Conservation (phyloP, 2,113 vertebrate species). For the Sander vitreus region DNA sequence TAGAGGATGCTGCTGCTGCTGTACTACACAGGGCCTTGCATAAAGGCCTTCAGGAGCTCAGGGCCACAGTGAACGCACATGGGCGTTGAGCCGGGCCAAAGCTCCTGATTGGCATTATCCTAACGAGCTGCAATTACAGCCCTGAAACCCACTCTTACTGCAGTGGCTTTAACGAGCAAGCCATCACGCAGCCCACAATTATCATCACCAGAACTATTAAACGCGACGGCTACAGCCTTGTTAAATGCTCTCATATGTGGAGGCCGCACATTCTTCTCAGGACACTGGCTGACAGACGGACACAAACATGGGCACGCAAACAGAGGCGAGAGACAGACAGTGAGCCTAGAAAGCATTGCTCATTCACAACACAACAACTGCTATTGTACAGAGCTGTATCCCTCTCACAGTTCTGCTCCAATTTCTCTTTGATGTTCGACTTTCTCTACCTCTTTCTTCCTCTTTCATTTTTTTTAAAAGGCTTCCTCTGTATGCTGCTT, state of each 20-base stretch:
- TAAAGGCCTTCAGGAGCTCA: slow-evolving; percentile 25
- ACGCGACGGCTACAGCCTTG: slow-evolving; percentile 74
- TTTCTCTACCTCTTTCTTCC: slow-evolving; percentile 11
- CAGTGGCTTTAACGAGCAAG: slow-evolving; percentile 80
- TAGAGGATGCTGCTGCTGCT: slow-evolving; percentile 27
- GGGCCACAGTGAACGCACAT: slow-evolving; percentile 46
- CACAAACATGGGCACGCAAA: slow-evolving; percentile 21
- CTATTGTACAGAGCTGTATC: not conserved
- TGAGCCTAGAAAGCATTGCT: not conserved
- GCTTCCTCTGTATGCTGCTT: slow-evolving; percentile 18
- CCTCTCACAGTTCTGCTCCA: not conserved
- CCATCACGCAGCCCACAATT: slow-evolving; percentile 80
- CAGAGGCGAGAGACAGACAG: not conserved
- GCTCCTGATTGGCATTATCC: slow-evolving; percentile 80
- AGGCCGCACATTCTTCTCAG: slow-evolving; percentile 67
- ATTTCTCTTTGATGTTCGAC: not conserved
- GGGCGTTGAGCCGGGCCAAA: slow-evolving; percentile 52
- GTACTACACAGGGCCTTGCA: slow-evolving; percentile 14
- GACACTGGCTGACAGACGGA: slow-evolving; percentile 59
- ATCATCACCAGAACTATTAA: slow-evolving; percentile 83
- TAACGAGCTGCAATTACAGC: slow-evolving; percentile 84
- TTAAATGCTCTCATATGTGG: slow-evolving; percentile 77
- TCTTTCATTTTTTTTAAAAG: slow-evolving; percentile 15
- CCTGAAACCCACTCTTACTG: slow-evolving; percentile 74
- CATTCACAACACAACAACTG: not conserved